Percentiles rank a stretch among this genome's conserved stretches.
Conservation (phyloP, 2,888 invertebrate species). For the Alloplasta piceator region DNA sequence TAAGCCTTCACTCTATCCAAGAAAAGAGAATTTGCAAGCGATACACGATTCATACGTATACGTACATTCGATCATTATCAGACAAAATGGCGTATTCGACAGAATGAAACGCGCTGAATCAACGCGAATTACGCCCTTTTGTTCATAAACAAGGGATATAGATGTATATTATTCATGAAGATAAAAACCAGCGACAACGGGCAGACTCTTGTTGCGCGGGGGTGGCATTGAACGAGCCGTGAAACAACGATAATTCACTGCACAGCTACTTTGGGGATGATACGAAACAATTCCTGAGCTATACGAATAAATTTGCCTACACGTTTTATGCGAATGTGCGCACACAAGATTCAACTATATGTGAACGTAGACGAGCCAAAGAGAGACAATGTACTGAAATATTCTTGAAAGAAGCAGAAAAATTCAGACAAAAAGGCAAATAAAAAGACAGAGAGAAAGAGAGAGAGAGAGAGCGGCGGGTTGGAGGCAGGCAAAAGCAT, state of each 20-base stretch:
- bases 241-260: conserved; percentile 1
- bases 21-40: conserved; percentile 18
- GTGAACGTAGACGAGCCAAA: neutral
- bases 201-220: neutral
- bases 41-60: neutral
- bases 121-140: too few relatives aligned
- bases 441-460: neutral
- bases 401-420: conserved; percentile 26
- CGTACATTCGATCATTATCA: neutral
- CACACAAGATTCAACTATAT: neutral
- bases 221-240: neutral
- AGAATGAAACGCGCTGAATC: too few relatives aligned
- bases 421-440: conserved; percentile 16
- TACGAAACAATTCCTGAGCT: conserved; percentile 5
- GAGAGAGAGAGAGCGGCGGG: conserved; percentile 11
- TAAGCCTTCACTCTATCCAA: neutral
- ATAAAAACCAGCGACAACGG: conserved; percentile 6
- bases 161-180: neutral
- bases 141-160: too few relatives aligned
- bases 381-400: conserved; percentile 1
- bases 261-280: conserved; percentile 20
- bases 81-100: too few relatives aligned
- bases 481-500: conserved; percentile 22
- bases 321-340: neutral
- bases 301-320: neutral